These are phyloP conservation scores for Littorina saxatilis DNA, from an alignment of 1,140 invertebrate species.

Conservation along the genomic window DNA sequence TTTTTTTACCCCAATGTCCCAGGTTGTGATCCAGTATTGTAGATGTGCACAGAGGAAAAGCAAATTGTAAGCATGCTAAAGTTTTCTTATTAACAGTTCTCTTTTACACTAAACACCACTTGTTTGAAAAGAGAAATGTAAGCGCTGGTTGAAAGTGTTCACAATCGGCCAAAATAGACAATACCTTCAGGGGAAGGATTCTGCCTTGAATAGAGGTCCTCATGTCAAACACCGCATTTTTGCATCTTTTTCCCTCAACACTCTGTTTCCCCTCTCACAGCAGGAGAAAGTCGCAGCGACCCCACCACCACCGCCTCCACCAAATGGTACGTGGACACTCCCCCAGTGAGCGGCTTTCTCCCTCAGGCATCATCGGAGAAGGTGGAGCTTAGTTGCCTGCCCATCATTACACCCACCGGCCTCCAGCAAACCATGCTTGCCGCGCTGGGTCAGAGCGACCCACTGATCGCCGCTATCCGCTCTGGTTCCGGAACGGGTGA, in stretches of 20 bases:
- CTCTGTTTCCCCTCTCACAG: too few relatives aligned
- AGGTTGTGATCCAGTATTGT: too few relatives aligned
- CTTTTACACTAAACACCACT: too few relatives aligned
- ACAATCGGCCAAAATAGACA: too few relatives aligned
- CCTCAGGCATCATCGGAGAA: neutral
- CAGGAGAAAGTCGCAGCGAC: neutral
- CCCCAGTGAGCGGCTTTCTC: neutral
- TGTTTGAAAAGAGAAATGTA: too few relatives aligned
- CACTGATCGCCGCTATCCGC: neutral
- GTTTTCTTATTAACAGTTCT: too few relatives aligned
- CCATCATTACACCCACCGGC: slow-evolving; percentile 26
- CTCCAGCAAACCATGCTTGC: slow-evolving; percentile 41
- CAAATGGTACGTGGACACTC: slow-evolving; percentile 13
- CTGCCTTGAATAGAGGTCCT: too few relatives aligned
- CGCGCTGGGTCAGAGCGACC: slow-evolving; percentile 13
- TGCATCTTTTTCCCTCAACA: neutral
- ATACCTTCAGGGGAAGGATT: neutral
- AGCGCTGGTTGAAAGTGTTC: too few relatives aligned
- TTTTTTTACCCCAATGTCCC: too few relatives aligned
- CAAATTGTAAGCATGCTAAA: too few relatives aligned
- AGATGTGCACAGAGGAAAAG: too few relatives aligned
- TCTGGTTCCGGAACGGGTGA: neutral
- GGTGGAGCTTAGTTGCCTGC: neutral
- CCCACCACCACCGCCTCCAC: neutral
- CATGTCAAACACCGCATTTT: neutral